These are phyloP conservation scores for Myiotriccus ornatus DNA, from an alignment of 2,797 vertebrate genomes.

Conservation along the genomic window DNA sequence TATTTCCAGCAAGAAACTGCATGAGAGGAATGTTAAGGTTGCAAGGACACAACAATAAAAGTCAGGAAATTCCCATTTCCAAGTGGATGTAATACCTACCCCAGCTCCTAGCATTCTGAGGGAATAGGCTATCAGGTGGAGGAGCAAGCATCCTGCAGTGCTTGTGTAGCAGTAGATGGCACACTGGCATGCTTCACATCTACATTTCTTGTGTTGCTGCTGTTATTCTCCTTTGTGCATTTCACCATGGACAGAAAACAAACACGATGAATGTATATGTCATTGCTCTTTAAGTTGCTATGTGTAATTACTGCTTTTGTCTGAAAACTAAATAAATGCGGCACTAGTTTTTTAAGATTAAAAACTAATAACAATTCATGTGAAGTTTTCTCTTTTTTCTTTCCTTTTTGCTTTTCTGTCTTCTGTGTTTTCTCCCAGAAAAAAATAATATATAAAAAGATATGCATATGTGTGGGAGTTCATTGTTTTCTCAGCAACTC, in stretches of 20 bases:
- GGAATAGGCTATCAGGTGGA: not conserved
- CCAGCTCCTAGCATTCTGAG: not conserved
- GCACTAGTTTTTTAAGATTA: not conserved
- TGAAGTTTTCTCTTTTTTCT: not conserved
- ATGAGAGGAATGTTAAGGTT: conserved; percentile 7
- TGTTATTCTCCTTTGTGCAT: not conserved
- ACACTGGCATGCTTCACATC: not conserved
- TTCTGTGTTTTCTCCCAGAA: not conserved
- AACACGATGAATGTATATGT: not conserved
- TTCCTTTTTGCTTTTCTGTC: not conserved
- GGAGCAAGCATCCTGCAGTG: not conserved
- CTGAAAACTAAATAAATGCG: not conserved
- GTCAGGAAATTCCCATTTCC: not conserved
- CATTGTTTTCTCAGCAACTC: not conserved
- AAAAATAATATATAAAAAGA: not conserved
- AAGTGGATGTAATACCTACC: not conserved
- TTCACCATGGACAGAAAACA: not conserved
- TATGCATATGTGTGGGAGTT: not conserved
- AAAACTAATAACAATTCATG: not conserved
- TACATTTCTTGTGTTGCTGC: not conserved
- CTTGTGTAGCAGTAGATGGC: not conserved
- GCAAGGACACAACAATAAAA: not conserved
- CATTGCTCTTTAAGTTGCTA: not conserved
- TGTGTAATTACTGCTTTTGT: not conserved
- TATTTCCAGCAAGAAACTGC: not conserved